These are phyloP conservation scores for Stenoptilia bipunctidactyla DNA, from an alignment of 2,888 invertebrate species.

Conservation along the genomic window DNA sequence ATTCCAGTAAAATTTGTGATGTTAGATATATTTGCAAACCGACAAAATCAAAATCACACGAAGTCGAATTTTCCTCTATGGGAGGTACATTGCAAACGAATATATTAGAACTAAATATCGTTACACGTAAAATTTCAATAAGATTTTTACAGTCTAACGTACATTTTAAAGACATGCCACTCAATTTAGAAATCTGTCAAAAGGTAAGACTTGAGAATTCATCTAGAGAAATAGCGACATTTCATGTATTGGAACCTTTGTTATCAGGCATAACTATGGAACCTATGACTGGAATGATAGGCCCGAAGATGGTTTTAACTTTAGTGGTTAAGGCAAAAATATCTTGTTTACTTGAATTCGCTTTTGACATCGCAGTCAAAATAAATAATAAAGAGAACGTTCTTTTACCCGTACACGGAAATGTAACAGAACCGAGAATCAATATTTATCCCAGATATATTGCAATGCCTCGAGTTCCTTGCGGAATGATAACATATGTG, in stretches of 20 bases:
- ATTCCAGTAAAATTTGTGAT: slow-evolving; percentile 44
- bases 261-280: slow-evolving; percentile 56
- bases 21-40: slow-evolving; percentile 37
- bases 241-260: slow-evolving; percentile 59
- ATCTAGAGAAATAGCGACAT: slow-evolving; percentile 61
- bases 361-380: slow-evolving; percentile 43
- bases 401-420: slow-evolving; percentile 49
- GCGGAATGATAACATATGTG: slow-evolving; percentile 42
- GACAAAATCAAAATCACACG: slow-evolving; percentile 47
- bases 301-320: slow-evolving; percentile 56
- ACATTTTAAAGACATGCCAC: slow-evolving; percentile 47
- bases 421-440: slow-evolving; percentile 61
- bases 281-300: slow-evolving; percentile 62
- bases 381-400: slow-evolving; percentile 58
- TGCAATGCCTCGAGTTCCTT: slow-evolving; percentile 58
- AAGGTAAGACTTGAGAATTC: slow-evolving; percentile 65
- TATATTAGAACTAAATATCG: slow-evolving; percentile 40
- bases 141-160: slow-evolving; percentile 46
- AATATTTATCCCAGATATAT: slow-evolving; percentile 58
- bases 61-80: slow-evolving; percentile 36
- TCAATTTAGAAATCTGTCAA: slow-evolving; percentile 46
- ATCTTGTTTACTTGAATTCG: slow-evolving; percentile 47
- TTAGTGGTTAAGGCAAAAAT: slow-evolving; percentile 55
- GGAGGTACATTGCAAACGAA: slow-evolving; percentile 22
- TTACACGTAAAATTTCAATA: slow-evolving; percentile 47